Evolutionary conservation across 92 coral and sea anemone species (phyloP).

Genomic region (Micromussa lordhowensis): DNA sequence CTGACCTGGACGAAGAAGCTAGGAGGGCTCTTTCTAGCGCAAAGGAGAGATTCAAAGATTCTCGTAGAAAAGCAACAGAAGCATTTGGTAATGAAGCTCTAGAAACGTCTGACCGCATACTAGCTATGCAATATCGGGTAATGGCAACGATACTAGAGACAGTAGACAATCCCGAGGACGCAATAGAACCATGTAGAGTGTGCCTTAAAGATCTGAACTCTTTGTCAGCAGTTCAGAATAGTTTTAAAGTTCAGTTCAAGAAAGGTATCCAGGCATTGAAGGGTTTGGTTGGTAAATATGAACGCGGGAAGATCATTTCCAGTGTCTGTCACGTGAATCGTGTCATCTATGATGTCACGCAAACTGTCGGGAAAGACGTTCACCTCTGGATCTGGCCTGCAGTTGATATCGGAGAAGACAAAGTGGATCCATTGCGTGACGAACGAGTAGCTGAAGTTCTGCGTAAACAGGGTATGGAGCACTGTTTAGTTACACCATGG

Average conservation of each 20-base stretch:
- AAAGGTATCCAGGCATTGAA: background rate
- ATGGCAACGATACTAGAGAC: slow-evolving; percentile 52
- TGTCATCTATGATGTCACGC: slow-evolving; percentile 19
- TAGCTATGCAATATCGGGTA: slow-evolving; percentile 43
- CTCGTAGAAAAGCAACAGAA: slow-evolving; percentile 31
- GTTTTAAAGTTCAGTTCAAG: slow-evolving; percentile 27
- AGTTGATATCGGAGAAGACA: background rate
- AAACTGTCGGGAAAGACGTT: background rate
- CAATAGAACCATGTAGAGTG: slow-evolving; percentile 35
- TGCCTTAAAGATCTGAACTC: slow-evolving; percentile 43
- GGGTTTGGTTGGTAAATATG: slow-evolving; percentile 9
- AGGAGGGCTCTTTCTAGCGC: slow-evolving; percentile 10
- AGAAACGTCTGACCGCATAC: slow-evolving; percentile 40
- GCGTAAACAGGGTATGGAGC: slow-evolving; percentile 8
- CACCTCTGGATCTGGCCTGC: background rate
- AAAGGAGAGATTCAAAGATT: slow-evolving; percentile 20
- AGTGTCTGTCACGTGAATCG: slow-evolving; percentile 44
- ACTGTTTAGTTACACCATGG: slow-evolving; percentile 23
- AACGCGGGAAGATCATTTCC: slow-evolving; percentile 27
- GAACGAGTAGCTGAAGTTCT: background rate
- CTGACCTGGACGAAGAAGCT: background rate
- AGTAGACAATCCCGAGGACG: slow-evolving; percentile 14
- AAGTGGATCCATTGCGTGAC: slow-evolving; percentile 35
- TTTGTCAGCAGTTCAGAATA: slow-evolving; percentile 38
- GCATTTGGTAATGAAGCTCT: slow-evolving; percentile 47